These are phyloP conservation scores for Plectus sambesii DNA, from an alignment of 1,140 invertebrate genomes.

Conservation along the genomic window DNA sequence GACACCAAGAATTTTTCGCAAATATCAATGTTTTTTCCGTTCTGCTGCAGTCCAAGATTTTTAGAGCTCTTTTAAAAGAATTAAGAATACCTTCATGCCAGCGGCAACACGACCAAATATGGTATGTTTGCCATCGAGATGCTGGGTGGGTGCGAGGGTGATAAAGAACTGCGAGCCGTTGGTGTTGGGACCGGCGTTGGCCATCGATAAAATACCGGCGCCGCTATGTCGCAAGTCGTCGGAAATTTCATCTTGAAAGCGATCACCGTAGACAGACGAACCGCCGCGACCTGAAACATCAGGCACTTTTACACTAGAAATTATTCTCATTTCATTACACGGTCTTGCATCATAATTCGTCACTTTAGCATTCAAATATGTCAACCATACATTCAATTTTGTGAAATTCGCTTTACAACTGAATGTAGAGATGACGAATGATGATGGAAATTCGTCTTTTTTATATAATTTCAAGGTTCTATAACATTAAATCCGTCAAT, in stretches of 20 bases:
- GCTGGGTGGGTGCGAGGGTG: constrained; percentile 85
- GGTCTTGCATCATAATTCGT: no score
- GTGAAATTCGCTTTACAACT: no score
- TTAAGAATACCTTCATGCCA: constrained; percentile 50
- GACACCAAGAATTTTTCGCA: no score
- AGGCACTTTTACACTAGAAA: no score
- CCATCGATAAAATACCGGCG: constrained; percentile 74
- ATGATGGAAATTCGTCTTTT: constrained; percentile 7
- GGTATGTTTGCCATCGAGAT: constrained; percentile 91
- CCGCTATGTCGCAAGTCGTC: constrained; percentile 85
- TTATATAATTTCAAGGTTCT: constrained; percentile 8
- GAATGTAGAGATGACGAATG: no score
- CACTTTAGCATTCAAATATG: no score
- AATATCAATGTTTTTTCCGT: no score
- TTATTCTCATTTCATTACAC: no score
- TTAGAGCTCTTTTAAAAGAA: no score
- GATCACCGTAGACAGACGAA: constrained; percentile 84
- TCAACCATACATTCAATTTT: no score
- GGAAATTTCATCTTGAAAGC: constrained; percentile 90
- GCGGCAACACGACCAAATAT: constrained; percentile 66
- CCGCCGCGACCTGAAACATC: constrained; percentile 69
- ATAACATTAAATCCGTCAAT: constrained; percentile 1
- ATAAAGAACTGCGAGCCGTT: constrained; percentile 99
- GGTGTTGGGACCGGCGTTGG: constrained; percentile 84
- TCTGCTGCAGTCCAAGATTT: no score